Conservation (phyloP, 2,888 invertebrate genomes). For the Meganola albula region DNA sequence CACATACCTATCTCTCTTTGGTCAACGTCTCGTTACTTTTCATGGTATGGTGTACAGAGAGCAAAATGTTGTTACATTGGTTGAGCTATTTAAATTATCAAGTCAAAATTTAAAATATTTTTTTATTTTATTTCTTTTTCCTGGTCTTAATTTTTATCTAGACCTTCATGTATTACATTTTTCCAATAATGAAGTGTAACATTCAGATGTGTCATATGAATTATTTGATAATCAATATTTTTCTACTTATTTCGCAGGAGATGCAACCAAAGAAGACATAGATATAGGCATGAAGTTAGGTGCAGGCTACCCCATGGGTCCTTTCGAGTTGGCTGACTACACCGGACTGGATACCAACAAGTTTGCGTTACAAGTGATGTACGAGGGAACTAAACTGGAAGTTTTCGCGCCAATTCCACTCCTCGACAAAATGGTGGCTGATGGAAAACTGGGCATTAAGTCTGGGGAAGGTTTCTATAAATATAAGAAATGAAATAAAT, state of each 20-base stretch:
- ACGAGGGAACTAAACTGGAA: constrained; percentile 64
- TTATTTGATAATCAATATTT: not conserved
- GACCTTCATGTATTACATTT: too few species aligned
- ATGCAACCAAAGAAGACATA: constrained; percentile 85
- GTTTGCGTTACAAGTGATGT: constrained; percentile 85
- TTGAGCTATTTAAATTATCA: too few species aligned
- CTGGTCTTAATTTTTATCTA: too few species aligned
- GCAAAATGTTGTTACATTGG: too few species aligned
- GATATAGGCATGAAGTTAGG: constrained; percentile 95
- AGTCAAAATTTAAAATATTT: too few species aligned
- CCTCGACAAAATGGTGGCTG: constrained; percentile 83
- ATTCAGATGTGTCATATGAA: too few species aligned
- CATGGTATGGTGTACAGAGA: too few species aligned
- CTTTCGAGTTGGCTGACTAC: constrained; percentile 90
- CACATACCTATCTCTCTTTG: too few species aligned
- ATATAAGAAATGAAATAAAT: constrained; percentile 20
- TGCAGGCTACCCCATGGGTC: constrained; percentile 95
- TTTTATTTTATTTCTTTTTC: too few species aligned
- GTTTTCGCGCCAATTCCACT: constrained; percentile 50
- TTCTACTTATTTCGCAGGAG: constrained; percentile 70
- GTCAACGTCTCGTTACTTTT: too few species aligned
- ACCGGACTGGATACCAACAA: constrained; percentile 89
- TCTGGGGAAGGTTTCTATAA: constrained; percentile 85
- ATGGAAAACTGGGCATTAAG: constrained; percentile 89
- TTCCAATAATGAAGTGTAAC: too few species aligned